Evolutionary conservation across 2,888 invertebrate genomes (phyloP).

Genomic region (Xestia xanthographa): DNA sequence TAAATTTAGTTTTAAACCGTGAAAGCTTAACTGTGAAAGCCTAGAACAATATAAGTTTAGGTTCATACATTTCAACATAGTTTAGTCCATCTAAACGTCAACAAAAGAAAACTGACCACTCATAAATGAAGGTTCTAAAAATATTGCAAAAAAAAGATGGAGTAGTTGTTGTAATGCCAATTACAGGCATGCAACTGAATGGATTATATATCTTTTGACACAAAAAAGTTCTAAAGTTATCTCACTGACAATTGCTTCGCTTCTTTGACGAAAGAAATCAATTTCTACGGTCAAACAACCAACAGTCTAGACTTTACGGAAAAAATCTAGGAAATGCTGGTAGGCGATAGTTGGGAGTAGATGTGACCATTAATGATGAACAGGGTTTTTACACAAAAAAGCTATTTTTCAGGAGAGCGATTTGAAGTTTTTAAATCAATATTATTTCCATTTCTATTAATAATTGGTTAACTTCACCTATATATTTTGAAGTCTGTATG

Average conservation of each 20-base stretch:
- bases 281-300: not conserved
- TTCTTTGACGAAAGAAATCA: not conserved
- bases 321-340: not conserved
- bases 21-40: no score
- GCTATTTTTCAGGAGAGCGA: no score
- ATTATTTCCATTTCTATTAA: no score
- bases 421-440: no score
- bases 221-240: not conserved
- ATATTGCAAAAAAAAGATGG: not conserved
- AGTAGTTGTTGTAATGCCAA: not conserved
- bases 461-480: no score
- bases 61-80: not conserved
- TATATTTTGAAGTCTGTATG: no score
- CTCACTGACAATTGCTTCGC: not conserved
- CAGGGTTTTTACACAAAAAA: no score
- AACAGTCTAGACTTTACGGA: not conserved
- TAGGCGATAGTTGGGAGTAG: no score
- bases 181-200: not conserved
- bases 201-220: not conserved
- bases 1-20: no score
- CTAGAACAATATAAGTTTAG: no score
- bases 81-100: not conserved
- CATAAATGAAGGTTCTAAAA: not conserved
- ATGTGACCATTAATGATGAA: no score
- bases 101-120: not conserved